These are phyloP conservation scores for Adelphocoris suturalis DNA, from an alignment of 2,888 invertebrate species.

Conservation along the genomic window DNA sequence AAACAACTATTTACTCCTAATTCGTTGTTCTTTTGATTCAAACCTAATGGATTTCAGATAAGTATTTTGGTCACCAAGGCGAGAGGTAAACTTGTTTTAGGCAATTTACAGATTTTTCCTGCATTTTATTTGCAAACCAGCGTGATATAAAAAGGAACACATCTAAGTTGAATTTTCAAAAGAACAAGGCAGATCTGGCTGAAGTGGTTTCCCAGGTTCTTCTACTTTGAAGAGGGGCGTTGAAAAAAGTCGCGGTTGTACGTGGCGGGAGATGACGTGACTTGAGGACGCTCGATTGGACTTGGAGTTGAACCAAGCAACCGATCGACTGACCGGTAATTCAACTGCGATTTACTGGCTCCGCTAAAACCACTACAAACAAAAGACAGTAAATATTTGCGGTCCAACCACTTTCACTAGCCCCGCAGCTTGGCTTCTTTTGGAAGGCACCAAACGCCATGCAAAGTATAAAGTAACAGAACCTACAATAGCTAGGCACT, in stretches of 20 bases:
- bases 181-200: neutral
- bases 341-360: neutral
- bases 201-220: neutral
- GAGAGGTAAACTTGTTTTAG: too few relatives aligned
- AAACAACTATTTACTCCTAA: too few relatives aligned
- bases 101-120: too few relatives aligned
- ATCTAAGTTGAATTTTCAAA: neutral
- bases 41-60: too few relatives aligned
- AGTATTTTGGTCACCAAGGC: too few relatives aligned
- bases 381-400: constrained; percentile 26
- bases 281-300: neutral
- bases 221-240: neutral
- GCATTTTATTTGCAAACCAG: too few relatives aligned
- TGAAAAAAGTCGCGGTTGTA: constrained; percentile 3
- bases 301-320: neutral
- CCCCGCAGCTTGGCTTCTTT: neutral
- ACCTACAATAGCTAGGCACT: too few relatives aligned
- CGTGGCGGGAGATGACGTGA: neutral
- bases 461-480: too few relatives aligned
- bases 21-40: too few relatives aligned
- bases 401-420: neutral
- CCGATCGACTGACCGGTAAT: neutral
- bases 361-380: constrained; percentile 34
- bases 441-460: too few relatives aligned
- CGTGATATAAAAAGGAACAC: too few relatives aligned